Evolutionary conservation across 2,888 invertebrate genomes (phyloP).

Genomic region (Heliconius hortense): DNA sequence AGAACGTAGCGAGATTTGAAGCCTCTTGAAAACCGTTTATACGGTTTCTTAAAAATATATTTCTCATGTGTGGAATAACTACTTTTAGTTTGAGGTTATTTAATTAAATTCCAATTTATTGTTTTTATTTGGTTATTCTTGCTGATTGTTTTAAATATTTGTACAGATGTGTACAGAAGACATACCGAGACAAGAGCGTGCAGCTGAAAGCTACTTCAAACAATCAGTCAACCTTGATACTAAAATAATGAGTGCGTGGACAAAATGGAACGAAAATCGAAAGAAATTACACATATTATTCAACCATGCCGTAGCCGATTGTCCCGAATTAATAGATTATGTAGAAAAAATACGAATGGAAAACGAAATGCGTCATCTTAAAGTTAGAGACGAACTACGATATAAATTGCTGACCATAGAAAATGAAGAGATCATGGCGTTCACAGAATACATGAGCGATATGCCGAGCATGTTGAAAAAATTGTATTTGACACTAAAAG

Average conservation of each 20-base stretch:
- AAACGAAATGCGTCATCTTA: constrained; percentile 63
- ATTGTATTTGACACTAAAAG: constrained; percentile 82
- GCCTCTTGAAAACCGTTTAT: too few species aligned
- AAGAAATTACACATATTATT: constrained; percentile 53
- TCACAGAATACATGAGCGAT: constrained; percentile 73
- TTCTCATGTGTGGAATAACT: too few species aligned
- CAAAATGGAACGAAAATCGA: constrained; percentile 60
- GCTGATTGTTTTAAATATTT: not conserved
- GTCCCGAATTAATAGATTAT: constrained; percentile 58
- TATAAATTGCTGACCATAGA: constrained; percentile 65
- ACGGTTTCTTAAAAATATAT: too few species aligned
- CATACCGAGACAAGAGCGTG: constrained; percentile 68
- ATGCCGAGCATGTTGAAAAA: constrained; percentile 81
- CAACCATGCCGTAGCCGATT: constrained; percentile 57
- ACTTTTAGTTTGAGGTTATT: too few species aligned
- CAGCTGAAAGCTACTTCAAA: constrained; percentile 63
- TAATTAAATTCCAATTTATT: not conserved
- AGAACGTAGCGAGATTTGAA: too few species aligned
- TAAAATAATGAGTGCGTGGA: constrained; percentile 60
- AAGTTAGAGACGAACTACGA: constrained; percentile 67
- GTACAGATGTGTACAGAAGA: constrained; percentile 71
- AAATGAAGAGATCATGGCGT: constrained; percentile 77
- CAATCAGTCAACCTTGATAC: constrained; percentile 61
- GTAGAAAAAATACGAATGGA: constrained; percentile 57
- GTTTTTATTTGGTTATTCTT: not conserved